Evolutionary conservation across 2,888 invertebrate species (phyloP).

Genomic region (Ypsolopha sequella): DNA sequence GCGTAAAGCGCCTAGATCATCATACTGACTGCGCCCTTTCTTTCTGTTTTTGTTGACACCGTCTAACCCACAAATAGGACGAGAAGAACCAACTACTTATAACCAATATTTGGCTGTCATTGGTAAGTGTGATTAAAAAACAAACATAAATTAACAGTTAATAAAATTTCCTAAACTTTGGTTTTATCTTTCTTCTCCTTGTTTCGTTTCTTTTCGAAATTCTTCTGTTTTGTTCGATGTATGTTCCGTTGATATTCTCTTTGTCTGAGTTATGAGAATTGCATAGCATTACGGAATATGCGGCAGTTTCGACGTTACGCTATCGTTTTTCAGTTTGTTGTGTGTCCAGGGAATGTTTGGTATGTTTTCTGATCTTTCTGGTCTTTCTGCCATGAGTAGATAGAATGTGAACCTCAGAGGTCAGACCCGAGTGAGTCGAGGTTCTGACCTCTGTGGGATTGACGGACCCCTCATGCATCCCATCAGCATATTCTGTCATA

Average conservation of each 20-base stretch:
- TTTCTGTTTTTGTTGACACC: slow-evolving; percentile 79
- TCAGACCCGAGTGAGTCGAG: too few relatives aligned
- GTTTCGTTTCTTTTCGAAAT: slow-evolving; percentile 21
- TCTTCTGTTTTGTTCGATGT: slow-evolving; percentile 13
- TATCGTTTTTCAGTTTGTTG: slow-evolving; percentile 21
- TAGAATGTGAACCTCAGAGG: slow-evolving; percentile 21
- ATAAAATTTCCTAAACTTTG: slow-evolving; percentile 38
- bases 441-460: too few relatives aligned
- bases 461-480: slow-evolving; percentile 43
- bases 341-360: not conserved
- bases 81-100: slow-evolving; percentile 96
- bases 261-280: slow-evolving; percentile 51
- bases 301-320: slow-evolving; percentile 48
- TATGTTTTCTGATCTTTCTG: slow-evolving; percentile 11
- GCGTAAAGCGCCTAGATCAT: slow-evolving; percentile 52
- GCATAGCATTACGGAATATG: slow-evolving; percentile 67
- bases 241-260: slow-evolving; percentile 28
- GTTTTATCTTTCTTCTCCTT: slow-evolving; percentile 34
- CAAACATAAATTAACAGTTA: slow-evolving; percentile 65
- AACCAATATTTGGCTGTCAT: slow-evolving; percentile 95
- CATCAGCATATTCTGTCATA: slow-evolving; percentile 24
- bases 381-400: slow-evolving; percentile 39
- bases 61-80: slow-evolving; percentile 82
- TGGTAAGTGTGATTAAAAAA: slow-evolving; percentile 83
- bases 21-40: slow-evolving; percentile 70